Conservation (phyloP, 92 coral and sea anemone genomes). For the Anthopleura xanthogrammica region DNA sequence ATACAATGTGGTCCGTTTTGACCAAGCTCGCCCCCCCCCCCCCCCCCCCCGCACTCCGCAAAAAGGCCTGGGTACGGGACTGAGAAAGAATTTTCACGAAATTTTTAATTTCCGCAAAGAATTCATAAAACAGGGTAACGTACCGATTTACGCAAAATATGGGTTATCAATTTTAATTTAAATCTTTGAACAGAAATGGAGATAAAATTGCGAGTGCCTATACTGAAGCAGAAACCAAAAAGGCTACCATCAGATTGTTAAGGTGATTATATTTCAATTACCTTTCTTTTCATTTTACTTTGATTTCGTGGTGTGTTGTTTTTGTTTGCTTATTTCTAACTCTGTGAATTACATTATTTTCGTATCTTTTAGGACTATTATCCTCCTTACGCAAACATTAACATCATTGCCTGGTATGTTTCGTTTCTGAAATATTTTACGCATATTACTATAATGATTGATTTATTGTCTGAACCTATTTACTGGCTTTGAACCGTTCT, state of each 20-base stretch:
- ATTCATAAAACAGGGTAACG: no score
- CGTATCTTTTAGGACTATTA: constrained; percentile 74
- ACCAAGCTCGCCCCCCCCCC: no score
- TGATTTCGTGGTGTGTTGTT: not conserved
- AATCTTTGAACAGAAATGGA: constrained; percentile 63
- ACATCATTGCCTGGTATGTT: constrained; percentile 92
- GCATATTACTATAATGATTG: not conserved
- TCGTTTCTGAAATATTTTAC: no score
- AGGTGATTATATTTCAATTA: constrained; percentile 44
- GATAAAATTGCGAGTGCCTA: constrained; percentile 92
- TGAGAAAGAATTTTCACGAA: no score
- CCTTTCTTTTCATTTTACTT: not conserved
- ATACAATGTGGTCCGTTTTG: no score
- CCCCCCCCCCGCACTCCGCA: no score
- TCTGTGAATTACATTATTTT: no score
- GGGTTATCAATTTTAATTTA: no score
- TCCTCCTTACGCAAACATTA: constrained; percentile 90
- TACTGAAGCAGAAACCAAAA: constrained; percentile 95
- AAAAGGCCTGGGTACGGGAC: no score
- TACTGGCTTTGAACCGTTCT: no score
- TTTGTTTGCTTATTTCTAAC: not conserved
- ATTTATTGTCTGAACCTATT: not conserved
- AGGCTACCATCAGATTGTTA: constrained; percentile 89
- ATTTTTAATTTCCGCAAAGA: no score
- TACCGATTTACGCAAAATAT: no score